A percentile compares a stretch with the other conserved stretches of the same genome.
These are phyloP conservation scores for Peromyscus maniculatus DNA, from an alignment of 2,113 vertebrate genomes.

Conservation along the genomic window DNA sequence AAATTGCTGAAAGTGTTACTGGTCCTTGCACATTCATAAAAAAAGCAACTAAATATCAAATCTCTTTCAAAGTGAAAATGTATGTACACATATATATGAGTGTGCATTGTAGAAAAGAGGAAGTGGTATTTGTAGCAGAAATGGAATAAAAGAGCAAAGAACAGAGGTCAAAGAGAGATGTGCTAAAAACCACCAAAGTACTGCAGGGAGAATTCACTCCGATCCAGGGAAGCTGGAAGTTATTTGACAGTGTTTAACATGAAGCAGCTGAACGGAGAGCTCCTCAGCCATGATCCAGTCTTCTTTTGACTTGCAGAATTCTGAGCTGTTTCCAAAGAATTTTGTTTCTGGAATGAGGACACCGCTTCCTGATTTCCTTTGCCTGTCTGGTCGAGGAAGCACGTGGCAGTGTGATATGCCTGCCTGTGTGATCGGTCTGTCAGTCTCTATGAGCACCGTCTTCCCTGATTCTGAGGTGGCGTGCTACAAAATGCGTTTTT, in stretches of 20 bases:
- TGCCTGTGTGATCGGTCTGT: slow-evolving; percentile 66
- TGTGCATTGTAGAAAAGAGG: slow-evolving; percentile 72
- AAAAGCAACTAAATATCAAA: slow-evolving; percentile 75
- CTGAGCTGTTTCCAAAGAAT: slow-evolving; percentile 86
- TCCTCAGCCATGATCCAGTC: slow-evolving; percentile 83
- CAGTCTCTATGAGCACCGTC: slow-evolving; percentile 20
- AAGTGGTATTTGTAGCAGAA: slow-evolving; percentile 77
- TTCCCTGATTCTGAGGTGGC: slow-evolving; percentile 25
- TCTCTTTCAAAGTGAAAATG: slow-evolving; percentile 48
- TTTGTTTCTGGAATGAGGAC: slow-evolving; percentile 77
- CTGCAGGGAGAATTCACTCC: slow-evolving; percentile 80
- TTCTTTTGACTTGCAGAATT: slow-evolving; percentile 82
- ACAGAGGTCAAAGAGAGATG: slow-evolving; percentile 76
- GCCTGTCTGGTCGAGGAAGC: slow-evolving; percentile 64
- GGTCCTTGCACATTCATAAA: slow-evolving; percentile 64
- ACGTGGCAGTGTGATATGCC: slow-evolving; percentile 68
- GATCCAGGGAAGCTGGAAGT: slow-evolving; percentile 87
- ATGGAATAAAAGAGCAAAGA: slow-evolving; percentile 77
- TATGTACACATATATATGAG: slow-evolving; percentile 32
- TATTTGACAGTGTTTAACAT: slow-evolving; percentile 89
- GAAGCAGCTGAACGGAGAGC: slow-evolving; percentile 83
- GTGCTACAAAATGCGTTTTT: slow-evolving; percentile 67
- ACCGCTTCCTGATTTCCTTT: slow-evolving; percentile 75
- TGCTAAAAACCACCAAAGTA: slow-evolving; percentile 83
- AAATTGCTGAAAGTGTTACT: slow-evolving; percentile 59